phyloP scores from a whole-genome alignment of 2,888 invertebrate genomes.

The Caenorhabditis afra region DNA sequence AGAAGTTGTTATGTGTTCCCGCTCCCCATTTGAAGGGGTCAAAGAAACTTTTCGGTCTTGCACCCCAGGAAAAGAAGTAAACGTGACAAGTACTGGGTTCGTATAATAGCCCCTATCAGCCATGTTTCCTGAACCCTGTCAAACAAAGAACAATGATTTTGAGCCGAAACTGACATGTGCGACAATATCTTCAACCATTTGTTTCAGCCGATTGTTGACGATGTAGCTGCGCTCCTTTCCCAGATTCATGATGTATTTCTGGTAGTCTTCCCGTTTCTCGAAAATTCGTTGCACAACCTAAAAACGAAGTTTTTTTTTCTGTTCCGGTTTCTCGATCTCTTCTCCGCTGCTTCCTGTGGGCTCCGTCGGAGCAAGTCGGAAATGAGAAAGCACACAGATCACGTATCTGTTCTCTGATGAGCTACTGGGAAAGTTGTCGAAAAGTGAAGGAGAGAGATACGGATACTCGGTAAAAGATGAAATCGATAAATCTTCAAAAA shows the following conservation, averaged over 20 bases:
- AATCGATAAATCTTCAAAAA: slow-evolving; percentile 33
- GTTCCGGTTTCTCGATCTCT: background rate
- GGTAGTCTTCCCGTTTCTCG: slow-evolving; percentile 79
- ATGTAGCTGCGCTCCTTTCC: slow-evolving; percentile 74
- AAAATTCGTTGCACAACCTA: slow-evolving; percentile 76
- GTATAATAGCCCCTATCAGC: background rate
- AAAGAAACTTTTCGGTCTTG: no score
- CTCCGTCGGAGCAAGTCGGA: slow-evolving; percentile 19
- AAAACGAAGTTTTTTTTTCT: slow-evolving; percentile 24
- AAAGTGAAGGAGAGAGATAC: slow-evolving; percentile 11
- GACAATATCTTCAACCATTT: slow-evolving; percentile 77
- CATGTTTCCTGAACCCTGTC: background rate
- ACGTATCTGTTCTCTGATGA: slow-evolving; percentile 59
- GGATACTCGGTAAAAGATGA: slow-evolving; percentile 2
- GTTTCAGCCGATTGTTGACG: slow-evolving; percentile 73
- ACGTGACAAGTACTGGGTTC: slow-evolving; percentile 34
- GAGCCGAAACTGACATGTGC: slow-evolving; percentile 65
- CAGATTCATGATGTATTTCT: slow-evolving; percentile 71
- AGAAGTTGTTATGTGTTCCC: no score
- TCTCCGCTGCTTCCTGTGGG: background rate
- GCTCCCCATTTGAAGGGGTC: no score
- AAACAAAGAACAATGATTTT: background rate
- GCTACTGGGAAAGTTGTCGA: slow-evolving; percentile 21
- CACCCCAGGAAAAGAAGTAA: slow-evolving; percentile 3
- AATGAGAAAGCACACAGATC: slow-evolving; percentile 58